Percentiles rank a stretch among this genome's conserved stretches.
These are phyloP conservation scores for Spongia lamella DNA, from an alignment of 37 sponge, comb jelly and placozoan species.

Conservation along the genomic window DNA sequence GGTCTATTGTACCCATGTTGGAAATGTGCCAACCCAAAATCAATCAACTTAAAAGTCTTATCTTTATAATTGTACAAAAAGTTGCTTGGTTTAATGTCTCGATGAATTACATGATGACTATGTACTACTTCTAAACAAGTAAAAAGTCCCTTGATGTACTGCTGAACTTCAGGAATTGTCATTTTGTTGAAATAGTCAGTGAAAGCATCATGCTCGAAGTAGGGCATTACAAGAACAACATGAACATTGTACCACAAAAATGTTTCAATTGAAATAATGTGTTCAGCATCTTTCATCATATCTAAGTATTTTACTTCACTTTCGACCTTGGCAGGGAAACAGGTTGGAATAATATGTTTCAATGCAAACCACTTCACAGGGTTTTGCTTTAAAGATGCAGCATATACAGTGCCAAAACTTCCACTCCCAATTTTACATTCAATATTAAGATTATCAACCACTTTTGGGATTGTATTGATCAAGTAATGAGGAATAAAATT, in stretches of 20 bases:
- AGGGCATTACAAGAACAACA: constrained; percentile 89
- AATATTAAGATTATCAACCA: too few relatives aligned
- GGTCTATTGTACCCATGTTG: too few relatives aligned
- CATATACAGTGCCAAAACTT: constrained; percentile 91
- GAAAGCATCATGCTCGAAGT: constrained; percentile 82
- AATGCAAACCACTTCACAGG: constrained; percentile 62
- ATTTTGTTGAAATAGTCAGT: constrained; percentile 57
- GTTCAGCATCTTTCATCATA: constrained; percentile 68
- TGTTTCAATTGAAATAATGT: constrained; percentile 70
- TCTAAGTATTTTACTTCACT: constrained; percentile 87
- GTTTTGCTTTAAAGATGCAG: constrained; percentile 46
- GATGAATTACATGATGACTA: constrained; percentile 48
- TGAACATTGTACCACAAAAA: constrained; percentile 77
- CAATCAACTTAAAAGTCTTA: too few relatives aligned
- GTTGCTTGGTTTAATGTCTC: too few relatives aligned
- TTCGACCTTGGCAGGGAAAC: constrained; percentile 73
- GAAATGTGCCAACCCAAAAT: too few relatives aligned
- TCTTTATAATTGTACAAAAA: too few relatives aligned
- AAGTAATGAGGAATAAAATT: too few relatives aligned
- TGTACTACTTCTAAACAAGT: constrained; percentile 82
- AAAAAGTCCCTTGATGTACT: constrained; percentile 87
- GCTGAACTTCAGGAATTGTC: constrained; percentile 47
- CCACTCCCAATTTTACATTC: too few relatives aligned
- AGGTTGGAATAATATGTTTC: constrained; percentile 93
- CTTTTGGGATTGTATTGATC: too few relatives aligned